These are phyloP conservation scores for Lithobates pipiens DNA, from an alignment of 2,797 vertebrate species.

Conservation along the genomic window DNA sequence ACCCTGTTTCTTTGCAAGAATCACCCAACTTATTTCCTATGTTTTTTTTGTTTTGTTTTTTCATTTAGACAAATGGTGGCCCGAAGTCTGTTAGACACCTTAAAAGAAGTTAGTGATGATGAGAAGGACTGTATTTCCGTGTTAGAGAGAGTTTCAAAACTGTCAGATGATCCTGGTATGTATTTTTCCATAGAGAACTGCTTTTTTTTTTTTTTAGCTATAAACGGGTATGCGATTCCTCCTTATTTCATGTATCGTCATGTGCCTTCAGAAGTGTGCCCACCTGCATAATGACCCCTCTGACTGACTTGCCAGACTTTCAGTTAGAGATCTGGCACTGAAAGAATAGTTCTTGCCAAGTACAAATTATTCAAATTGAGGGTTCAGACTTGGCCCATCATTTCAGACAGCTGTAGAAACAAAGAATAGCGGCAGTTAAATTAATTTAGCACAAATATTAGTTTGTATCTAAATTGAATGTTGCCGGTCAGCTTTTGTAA, in stretches of 20 bases:
- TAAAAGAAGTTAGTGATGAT: conserved; percentile 89
- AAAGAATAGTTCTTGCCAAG: too few species aligned
- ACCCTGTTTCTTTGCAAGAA: background rate
- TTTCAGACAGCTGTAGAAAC: too few species aligned
- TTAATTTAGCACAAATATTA: too few species aligned
- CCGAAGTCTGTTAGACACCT: conserved; percentile 88
- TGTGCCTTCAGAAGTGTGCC: background rate
- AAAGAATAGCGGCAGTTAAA: too few species aligned
- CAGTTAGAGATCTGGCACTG: background rate
- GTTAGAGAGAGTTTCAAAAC: conserved; percentile 86
- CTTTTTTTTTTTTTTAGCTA: too few species aligned
- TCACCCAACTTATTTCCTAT: background rate
- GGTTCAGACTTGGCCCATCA: background rate
- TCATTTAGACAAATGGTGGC: conserved; percentile 89
- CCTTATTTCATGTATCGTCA: too few species aligned
- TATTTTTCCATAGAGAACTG: background rate
- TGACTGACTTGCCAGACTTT: background rate
- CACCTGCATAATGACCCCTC: background rate
- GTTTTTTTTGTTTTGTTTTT: background rate
- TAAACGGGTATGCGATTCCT: too few species aligned
- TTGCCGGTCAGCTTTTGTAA: too few species aligned
- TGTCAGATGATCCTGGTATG: conserved; percentile 88
- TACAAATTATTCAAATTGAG: too few species aligned
- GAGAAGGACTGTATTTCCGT: conserved; percentile 88
- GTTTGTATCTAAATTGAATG: too few species aligned